A percentile compares a stretch with the other conserved stretches of the same genome.
phyloP scores from a whole-genome alignment of 2,888 invertebrate genomes.

The Piscicola geometra region DNA sequence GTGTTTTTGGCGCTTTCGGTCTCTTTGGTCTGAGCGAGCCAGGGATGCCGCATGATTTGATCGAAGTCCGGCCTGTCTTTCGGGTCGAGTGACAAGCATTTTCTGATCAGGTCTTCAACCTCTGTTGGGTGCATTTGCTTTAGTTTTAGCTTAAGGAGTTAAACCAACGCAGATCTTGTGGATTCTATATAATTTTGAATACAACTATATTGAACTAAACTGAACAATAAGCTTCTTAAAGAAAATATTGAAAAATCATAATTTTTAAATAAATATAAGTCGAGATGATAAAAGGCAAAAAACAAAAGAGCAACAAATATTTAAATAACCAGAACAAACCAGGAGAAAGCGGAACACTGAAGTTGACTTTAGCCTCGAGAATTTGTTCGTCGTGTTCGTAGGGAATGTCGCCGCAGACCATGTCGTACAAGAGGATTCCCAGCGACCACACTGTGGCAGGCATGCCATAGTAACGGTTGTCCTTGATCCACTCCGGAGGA shows the following conservation, averaged over 20 bases:
- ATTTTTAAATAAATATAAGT: background rate
- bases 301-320: background rate
- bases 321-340: conserved; percentile 9
- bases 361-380: conserved; percentile 50
- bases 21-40: conserved; percentile 52
- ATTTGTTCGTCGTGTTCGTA: conserved; percentile 61
- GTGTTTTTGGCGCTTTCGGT: background rate
- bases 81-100: conserved; percentile 59
- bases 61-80: conserved; percentile 58
- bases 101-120: conserved; percentile 60
- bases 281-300: background rate
- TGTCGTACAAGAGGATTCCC: conserved; percentile 63
- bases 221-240: background rate
- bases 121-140: too few relatives aligned
- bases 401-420: conserved; percentile 65
- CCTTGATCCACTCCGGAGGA: conserved; percentile 64
- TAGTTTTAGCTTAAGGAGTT: too few relatives aligned
- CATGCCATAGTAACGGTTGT: conserved; percentile 60
- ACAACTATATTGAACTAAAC: too few relatives aligned
- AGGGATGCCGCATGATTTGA: conserved; percentile 60
- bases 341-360: conserved; percentile 39
- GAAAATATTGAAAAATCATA: background rate
- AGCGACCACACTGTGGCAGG: conserved; percentile 64
- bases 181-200: too few relatives aligned
- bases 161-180: too few relatives aligned